Evolutionary conservation across 1,140 invertebrate species (phyloP).

Genomic region (Caenorhabditis latens): DNA sequence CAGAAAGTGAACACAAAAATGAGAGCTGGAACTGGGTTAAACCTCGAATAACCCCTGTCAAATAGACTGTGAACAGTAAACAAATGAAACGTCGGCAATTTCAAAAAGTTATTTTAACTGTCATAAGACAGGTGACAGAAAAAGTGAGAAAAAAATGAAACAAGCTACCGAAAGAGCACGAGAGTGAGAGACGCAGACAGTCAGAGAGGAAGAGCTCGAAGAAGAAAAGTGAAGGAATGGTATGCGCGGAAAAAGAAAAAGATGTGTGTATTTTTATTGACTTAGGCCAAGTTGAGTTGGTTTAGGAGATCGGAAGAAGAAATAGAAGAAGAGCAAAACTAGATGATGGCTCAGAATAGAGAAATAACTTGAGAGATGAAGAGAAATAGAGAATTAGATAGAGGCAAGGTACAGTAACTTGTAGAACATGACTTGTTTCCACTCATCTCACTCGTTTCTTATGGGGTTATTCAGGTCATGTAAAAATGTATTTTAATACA

Average conservation of each 20-base stretch:
- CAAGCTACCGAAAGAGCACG: neutral
- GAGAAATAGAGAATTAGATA: neutral
- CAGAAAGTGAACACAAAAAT: no score
- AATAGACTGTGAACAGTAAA: no score
- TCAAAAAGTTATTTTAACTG: neutral
- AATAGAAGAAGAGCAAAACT: constrained; percentile 23
- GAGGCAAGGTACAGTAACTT: neutral
- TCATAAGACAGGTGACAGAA: neutral
- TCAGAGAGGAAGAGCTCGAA: neutral
- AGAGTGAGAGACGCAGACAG: neutral
- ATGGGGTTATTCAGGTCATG: no score
- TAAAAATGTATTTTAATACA: no score
- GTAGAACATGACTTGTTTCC: neutral
- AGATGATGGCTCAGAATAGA: neutral
- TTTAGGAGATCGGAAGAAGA: neutral
- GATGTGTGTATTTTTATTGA: constrained; percentile 6
- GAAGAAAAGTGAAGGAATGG: neutral
- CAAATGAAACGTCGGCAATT: no score
- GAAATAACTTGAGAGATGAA: neutral
- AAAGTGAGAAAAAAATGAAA: neutral
- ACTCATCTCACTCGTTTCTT: neutral
- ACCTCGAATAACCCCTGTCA: no score
- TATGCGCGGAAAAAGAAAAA: neutral
- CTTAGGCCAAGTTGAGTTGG: constrained; percentile 55
- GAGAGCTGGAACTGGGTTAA: no score